Percentiles rank a stretch among this genome's conserved stretches.
Evolutionary conservation across 35 echinoderm and acorn worm species (phyloP).

Genomic region (Ophioderma brevispina): DNA sequence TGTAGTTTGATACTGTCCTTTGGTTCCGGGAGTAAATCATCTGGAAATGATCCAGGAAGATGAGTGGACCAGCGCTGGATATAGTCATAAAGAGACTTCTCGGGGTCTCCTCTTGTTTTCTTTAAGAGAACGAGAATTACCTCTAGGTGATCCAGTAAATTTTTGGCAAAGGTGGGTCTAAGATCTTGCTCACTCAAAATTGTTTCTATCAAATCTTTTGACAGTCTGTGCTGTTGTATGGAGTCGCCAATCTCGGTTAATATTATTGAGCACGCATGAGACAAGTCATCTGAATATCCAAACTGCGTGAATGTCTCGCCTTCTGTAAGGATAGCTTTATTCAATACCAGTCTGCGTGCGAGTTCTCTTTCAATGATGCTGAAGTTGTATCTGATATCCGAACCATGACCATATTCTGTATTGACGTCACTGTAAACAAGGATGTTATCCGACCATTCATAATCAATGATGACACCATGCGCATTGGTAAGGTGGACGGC

Average conservation of each 20-base stretch:
- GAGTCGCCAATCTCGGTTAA: neutral
- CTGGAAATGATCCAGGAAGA: neutral
- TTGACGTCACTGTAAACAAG: constrained; percentile 6
- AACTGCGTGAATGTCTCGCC: neutral
- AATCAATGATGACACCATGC: neutral
- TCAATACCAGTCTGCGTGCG: constrained; percentile 7
- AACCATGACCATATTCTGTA: constrained; percentile 44
- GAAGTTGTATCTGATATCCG: constrained; percentile 12
- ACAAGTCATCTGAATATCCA: constrained; percentile 23
- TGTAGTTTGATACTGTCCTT: constrained; percentile 1
- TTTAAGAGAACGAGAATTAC: constrained; percentile 19
- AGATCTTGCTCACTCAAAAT: neutral
- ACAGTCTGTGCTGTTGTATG: neutral
- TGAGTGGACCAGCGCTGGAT: neutral
- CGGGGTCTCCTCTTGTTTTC: constrained; percentile 29
- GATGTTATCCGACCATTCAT: neutral
- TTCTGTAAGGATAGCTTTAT: constrained; percentile 34
- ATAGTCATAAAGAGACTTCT: neutral
- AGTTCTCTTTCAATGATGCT: constrained; percentile 23
- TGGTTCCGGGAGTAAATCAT: neutral
- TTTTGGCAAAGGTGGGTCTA: neutral
- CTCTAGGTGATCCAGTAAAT: constrained; percentile 19
- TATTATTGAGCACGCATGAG: neutral
- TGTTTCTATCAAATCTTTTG: neutral
- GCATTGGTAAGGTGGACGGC: neutral